Conservation (phyloP, 2,113 vertebrate species). For the Channa maculata region DNA sequence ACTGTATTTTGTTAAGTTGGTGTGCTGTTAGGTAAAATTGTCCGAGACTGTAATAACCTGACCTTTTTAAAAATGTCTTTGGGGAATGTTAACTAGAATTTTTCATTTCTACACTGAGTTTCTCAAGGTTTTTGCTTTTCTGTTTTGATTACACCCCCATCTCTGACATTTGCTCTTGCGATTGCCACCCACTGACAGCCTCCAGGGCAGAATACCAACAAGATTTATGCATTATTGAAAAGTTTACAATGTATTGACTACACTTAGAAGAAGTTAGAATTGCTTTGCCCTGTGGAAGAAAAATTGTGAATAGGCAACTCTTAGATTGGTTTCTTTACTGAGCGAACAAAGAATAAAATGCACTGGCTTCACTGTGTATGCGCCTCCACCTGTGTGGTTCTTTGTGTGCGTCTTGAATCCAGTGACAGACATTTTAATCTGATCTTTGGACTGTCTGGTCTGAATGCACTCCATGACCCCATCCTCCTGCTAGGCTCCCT, state of each 20-base stretch:
- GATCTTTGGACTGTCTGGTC: conserved; percentile 19
- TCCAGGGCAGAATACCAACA: conserved; percentile 16
- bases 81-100: background rate
- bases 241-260: background rate
- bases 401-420: conserved; percentile 5
- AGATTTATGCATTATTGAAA: conserved; percentile 13
- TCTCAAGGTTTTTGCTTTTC: conserved; percentile 13
- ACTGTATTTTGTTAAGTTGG: background rate
- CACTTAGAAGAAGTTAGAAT: background rate
- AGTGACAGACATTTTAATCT: conserved; percentile 22
- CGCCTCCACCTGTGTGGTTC: conserved; percentile 1
- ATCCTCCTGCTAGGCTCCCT: conserved; percentile 34
- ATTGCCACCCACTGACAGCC: conserved; percentile 30
- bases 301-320: background rate
- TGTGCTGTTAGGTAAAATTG: background rate
- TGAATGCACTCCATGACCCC: conserved; percentile 42
- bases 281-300: background rate
- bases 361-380: background rate
- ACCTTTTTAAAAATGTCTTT: conserved; percentile 13
- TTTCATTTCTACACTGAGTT: conserved; percentile 7
- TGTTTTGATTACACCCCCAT: conserved; percentile 30
- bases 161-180: conserved; percentile 38
- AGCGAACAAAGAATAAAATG: background rate
- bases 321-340: background rate
- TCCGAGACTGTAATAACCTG: conserved; percentile 4